phyloP scores from a whole-genome alignment of 1,140 invertebrate species.

The Radopholus similis region DNA sequence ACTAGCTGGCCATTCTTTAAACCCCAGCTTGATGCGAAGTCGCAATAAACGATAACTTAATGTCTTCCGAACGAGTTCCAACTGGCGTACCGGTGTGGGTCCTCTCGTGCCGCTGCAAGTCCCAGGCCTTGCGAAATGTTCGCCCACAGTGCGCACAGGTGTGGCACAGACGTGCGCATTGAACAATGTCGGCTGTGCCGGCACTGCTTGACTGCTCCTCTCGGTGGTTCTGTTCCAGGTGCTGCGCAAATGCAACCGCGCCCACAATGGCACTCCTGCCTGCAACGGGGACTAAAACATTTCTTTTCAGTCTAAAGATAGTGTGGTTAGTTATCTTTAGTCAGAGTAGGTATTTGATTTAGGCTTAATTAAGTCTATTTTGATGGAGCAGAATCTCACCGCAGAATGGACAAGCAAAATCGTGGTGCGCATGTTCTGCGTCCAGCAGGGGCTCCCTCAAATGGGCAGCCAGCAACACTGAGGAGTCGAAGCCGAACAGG shows the following conservation, averaged over 20 bases:
- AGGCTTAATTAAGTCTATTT: no score
- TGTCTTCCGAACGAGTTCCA: not conserved
- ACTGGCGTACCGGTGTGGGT: slow-evolving; percentile 7
- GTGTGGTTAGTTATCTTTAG: no score
- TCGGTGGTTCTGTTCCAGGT: not conserved
- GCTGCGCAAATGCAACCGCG: not conserved
- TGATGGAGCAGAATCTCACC: no score
- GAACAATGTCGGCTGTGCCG: not conserved
- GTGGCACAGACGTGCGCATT: not conserved
- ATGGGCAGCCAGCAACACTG: not conserved
- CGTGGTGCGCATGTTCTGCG: no score
- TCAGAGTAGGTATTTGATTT: no score
- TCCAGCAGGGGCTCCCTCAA: not conserved
- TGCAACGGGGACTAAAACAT: no score
- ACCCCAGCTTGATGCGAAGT: no score
- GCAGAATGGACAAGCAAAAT: no score
- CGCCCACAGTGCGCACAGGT: not conserved
- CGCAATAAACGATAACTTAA: no score
- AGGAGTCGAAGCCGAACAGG: not conserved
- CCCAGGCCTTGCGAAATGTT: not conserved
- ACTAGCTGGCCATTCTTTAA: no score
- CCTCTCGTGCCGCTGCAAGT: not conserved
- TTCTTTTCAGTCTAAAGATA: no score
- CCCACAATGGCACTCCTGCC: no score
- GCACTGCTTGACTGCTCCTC: not conserved